Conservation (phyloP, 1,140 invertebrate species). For the Drosophila quadrilineata region DNA sequence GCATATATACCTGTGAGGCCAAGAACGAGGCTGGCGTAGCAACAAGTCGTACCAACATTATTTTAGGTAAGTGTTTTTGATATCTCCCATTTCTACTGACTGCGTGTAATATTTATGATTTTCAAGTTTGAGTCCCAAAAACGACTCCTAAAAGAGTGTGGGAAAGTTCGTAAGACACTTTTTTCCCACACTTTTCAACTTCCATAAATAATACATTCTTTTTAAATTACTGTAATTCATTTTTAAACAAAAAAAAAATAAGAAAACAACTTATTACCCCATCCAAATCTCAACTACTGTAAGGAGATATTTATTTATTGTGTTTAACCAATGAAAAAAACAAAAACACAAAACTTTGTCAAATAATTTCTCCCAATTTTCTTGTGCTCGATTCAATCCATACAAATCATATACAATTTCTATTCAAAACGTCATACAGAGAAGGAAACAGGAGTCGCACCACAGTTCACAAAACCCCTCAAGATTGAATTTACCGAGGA, state of each 20-base stretch:
- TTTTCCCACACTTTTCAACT: no score
- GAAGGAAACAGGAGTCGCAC: constrained; percentile 91
- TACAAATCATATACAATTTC: constrained; percentile 50
- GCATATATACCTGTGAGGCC: constrained; percentile 92
- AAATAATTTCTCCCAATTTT: no score
- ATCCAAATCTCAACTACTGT: no score
- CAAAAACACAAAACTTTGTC: constrained; percentile 43
- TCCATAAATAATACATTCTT: no score
- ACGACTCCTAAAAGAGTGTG: no score
- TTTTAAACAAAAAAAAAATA: constrained; percentile 18
- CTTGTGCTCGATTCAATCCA: no score
- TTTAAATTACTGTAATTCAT: constrained; percentile 12
- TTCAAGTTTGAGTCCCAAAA: no score
- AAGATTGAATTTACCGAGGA: constrained; percentile 84
- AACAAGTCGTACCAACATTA: constrained; percentile 88
- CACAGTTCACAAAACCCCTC: constrained; percentile 87
- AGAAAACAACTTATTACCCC: no score
- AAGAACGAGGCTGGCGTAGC: constrained; percentile 89
- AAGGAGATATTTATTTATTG: no score
- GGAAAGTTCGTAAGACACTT: no score
- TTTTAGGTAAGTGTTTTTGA: constrained; percentile 84
- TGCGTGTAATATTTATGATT: no score
- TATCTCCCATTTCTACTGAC: no score
- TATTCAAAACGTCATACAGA: constrained; percentile 88
- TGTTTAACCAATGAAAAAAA: constrained; percentile 19